Evolutionary conservation across 1,140 invertebrate genomes (phyloP), one percentile per base, ranked within the genome.

Genomic region (Hestina assimilis): DNA sequence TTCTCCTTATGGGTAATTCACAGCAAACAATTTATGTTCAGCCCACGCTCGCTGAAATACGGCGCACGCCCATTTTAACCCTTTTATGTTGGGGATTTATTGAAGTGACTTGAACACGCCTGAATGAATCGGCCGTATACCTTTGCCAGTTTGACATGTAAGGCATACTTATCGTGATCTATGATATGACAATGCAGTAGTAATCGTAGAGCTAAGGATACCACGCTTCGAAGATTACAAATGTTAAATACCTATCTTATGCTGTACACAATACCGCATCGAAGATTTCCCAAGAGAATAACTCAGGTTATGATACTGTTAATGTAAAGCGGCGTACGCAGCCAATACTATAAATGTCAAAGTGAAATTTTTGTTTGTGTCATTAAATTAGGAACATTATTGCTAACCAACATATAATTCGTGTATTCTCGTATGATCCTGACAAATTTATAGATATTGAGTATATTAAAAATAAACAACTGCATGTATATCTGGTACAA

Each of bases 61-160:
- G 66, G 71, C 61, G 69, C 56, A 74, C 69, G 75, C 68, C 72
- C 76, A 67, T 74, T 79, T 74, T 71, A 70, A 75, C 72, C 79
- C 81, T 79, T 84, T 83, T 83, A 83, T 72, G 80, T 72, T 63
- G 43, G 74, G 58, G 71, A 83, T 83, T 82, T 84, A 85, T 85
- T 72, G 73, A 77, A 70, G 68, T 58, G 66, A 71, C 59, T 69
- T 60, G 69, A 45, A 58, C 67, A 74, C 59, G 74, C 64, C 74
- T 83, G 72, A 78, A 71, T 82, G 69, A 73, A 54, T 57, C 40
- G 50, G 60, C 67, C 59, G 62, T 71, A 72, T 69, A 75, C 66
- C 61, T 74, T 56, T 76, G 59, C 40, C 54, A 31, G 51, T 59
- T 69, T 62, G 58, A 68, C 56, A 63, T 62, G 59, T 63, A 70